phyloP scores from a whole-genome alignment of 1,140 invertebrate species.

The Amphibalanus amphitrite region DNA sequence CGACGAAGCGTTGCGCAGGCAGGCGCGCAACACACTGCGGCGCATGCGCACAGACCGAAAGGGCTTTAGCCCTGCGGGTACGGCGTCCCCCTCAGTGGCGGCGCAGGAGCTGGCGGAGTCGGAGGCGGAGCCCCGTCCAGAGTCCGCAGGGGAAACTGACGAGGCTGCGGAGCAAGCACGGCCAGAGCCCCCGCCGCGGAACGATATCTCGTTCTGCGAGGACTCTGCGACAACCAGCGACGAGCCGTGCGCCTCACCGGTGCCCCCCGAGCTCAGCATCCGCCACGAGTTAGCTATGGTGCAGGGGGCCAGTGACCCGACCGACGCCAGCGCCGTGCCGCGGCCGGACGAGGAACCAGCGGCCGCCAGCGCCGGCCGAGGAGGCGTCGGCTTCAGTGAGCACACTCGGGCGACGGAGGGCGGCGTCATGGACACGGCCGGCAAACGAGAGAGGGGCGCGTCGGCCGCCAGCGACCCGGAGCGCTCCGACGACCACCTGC shows the following conservation, averaged over 20 bases:
- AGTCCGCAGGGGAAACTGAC: no score
- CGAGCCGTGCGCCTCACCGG: background rate
- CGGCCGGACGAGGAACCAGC: background rate
- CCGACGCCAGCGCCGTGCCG: background rate
- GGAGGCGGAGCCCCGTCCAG: background rate
- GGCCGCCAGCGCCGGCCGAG: no score
- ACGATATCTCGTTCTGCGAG: background rate
- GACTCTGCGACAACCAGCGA: background rate
- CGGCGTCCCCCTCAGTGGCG: no score
- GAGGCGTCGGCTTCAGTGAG: no score
- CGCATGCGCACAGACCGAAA: background rate
- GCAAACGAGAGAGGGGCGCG: no score
- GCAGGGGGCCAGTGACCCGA: background rate
- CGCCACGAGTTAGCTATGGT: background rate
- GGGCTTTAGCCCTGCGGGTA: no score
- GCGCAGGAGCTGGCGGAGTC: background rate
- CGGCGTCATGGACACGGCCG: no score
- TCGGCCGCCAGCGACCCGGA: no score
- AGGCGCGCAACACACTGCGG: background rate
- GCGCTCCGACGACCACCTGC: no score
- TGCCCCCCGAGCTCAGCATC: background rate
- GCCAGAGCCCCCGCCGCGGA: no score
- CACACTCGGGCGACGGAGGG: no score
- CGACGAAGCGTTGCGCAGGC: background rate
- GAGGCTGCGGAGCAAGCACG: no score